Conservation (phyloP, 2,797 vertebrate species). For the Sebastes hubbsi region DNA sequence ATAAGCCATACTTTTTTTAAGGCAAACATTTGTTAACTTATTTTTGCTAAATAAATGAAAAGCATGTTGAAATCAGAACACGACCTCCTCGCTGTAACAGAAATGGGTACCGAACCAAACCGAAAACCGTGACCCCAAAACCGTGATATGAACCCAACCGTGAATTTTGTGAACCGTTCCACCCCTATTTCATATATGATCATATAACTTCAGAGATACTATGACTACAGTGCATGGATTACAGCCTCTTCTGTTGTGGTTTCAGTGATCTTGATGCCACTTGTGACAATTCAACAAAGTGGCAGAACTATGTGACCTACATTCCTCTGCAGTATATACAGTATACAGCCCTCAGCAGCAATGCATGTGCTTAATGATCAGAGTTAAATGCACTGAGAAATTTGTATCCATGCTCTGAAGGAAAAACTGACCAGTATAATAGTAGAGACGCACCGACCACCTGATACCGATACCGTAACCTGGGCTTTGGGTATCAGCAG, state of each 20-base stretch:
- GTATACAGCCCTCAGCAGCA: neutral
- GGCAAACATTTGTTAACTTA: too few species aligned
- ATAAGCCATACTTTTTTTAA: too few species aligned
- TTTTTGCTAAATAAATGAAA: too few species aligned
- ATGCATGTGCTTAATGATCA: neutral
- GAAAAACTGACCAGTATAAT: neutral
- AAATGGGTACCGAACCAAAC: too few species aligned
- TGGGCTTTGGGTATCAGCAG: too few species aligned
- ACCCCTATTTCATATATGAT: neutral
- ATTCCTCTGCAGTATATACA: conserved; percentile 9
- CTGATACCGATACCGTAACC: too few species aligned
- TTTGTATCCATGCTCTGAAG: neutral
- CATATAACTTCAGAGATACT: neutral
- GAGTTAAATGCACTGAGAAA: conserved; percentile 14
- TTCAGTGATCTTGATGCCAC: neutral
- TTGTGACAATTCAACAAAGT: conserved; percentile 3
- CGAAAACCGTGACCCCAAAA: too few species aligned
- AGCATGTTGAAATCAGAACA: too few species aligned
- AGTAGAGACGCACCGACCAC: neutral
- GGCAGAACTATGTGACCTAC: conserved; percentile 35
- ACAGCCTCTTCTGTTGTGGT: neutral
- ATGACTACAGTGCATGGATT: neutral
- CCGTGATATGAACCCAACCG: too few species aligned
- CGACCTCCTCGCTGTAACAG: too few species aligned
- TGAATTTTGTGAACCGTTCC: too few species aligned